phyloP scores from a whole-genome alignment of 2,113 vertebrate species.

The Tamias sibiricus region DNA sequence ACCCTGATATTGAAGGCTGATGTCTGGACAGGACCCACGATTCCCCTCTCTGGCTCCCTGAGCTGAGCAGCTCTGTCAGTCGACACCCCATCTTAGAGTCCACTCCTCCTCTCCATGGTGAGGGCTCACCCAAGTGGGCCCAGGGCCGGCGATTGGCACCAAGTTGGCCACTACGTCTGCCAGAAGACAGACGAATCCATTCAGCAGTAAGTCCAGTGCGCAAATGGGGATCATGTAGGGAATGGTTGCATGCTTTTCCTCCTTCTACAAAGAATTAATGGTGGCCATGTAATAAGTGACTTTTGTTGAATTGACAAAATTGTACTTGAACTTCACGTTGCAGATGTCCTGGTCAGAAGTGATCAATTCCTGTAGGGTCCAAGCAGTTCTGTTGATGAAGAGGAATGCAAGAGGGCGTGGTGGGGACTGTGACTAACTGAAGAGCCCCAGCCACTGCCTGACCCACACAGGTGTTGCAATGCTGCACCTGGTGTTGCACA shows the following conservation, averaged over 20 bases:
- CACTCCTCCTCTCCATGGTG: not conserved
- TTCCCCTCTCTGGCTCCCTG: rapidly evolving
- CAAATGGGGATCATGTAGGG: not conserved
- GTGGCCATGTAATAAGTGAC: not conserved
- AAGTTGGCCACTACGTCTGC: no score
- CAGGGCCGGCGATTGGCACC: not conserved
- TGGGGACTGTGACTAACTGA: not conserved
- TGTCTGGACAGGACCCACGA: not conserved
- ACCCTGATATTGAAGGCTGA: not conserved
- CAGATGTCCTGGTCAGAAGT: not conserved
- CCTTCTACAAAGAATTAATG: not conserved
- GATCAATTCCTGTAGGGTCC: not conserved
- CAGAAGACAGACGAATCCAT: not conserved
- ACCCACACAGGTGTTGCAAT: not conserved
- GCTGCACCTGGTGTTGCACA: not conserved
- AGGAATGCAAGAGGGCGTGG: not conserved
- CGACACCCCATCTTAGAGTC: no score
- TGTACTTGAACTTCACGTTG: not conserved
- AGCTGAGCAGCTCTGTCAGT: not conserved
- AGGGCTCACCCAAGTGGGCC: not conserved
- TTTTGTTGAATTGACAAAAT: not conserved
- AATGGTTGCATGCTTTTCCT: not conserved
- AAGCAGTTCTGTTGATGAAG: not conserved
- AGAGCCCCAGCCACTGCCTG: not conserved
- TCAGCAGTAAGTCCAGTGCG: not conserved